A percentile compares a stretch with the other conserved stretches of the same genome.
phyloP scores from a whole-genome alignment of 2,888 invertebrate species.

The Cepaea hortensis region DNA sequence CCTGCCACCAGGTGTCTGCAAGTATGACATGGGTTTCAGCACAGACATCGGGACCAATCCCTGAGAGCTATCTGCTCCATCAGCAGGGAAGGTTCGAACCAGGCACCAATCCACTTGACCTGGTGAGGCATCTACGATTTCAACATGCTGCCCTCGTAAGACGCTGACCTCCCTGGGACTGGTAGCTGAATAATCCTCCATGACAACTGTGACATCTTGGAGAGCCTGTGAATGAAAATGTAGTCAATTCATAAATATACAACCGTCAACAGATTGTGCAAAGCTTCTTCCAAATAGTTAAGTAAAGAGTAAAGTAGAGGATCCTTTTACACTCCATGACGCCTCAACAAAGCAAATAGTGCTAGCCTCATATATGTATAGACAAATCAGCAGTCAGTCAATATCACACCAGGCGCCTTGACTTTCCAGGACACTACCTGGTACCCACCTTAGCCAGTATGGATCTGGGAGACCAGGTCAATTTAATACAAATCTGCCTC shows the following conservation, averaged over 20 bases:
- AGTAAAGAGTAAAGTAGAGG: background rate
- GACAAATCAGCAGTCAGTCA: background rate
- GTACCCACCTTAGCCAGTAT: too few species aligned
- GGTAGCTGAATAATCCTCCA: conserved; percentile 85
- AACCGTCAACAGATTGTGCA: background rate
- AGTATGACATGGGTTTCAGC: conserved; percentile 73
- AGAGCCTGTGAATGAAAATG: conserved; percentile 11
- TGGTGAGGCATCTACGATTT: conserved; percentile 85
- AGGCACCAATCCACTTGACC: conserved; percentile 76
- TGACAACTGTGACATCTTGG: conserved; percentile 67
- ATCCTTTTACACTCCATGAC: too few species aligned
- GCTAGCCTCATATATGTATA: too few species aligned
- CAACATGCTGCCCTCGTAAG: conserved; percentile 93
- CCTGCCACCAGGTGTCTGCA: conserved; percentile 68
- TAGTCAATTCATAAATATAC: background rate
- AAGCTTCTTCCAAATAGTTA: background rate
- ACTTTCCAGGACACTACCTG: too few species aligned
- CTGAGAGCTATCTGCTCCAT: conserved; percentile 67
- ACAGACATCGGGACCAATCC: conserved; percentile 76
- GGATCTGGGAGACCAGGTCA: too few species aligned
- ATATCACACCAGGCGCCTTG: too few species aligned
- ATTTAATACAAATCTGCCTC: too few species aligned
- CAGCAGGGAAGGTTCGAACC: conserved; percentile 70
- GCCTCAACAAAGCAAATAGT: too few species aligned
- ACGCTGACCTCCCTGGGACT: conserved; percentile 89